phyloP scores from a whole-genome alignment of 2,797 vertebrate species.

The Mus spretus region DNA sequence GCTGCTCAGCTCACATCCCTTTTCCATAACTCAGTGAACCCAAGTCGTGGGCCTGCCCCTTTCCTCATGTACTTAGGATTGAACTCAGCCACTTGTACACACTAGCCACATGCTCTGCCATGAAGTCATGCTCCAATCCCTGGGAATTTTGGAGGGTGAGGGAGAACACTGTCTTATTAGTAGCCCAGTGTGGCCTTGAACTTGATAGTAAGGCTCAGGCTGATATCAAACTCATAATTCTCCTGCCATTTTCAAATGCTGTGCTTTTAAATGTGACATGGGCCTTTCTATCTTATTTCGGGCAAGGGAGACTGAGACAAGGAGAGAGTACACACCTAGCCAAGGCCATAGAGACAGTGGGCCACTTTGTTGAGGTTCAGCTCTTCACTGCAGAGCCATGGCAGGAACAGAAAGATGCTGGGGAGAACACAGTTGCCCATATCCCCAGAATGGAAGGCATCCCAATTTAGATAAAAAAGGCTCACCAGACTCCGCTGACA shows the following conservation, averaged over 20 bases:
- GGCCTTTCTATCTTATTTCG: background rate
- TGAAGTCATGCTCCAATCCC: background rate
- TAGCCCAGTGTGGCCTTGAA: background rate
- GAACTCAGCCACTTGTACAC: background rate
- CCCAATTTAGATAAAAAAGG: background rate
- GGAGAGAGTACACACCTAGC: background rate
- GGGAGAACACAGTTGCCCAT: background rate
- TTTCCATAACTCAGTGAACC: background rate
- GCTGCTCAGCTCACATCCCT: background rate
- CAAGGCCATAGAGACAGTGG: background rate
- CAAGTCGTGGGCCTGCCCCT: background rate
- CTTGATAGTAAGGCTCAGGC: background rate
- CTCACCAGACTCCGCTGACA: slow-evolving; percentile 97
- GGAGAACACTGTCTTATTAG: background rate
- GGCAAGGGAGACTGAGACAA: background rate
- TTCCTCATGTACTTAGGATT: background rate
- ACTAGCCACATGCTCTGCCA: no score
- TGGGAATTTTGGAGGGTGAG: background rate
- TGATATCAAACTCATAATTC: background rate
- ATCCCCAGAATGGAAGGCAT: background rate
- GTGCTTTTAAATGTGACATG: background rate
- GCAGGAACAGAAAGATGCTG: accelerated
- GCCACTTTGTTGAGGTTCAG: background rate
- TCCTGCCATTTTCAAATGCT: background rate
- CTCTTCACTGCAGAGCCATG: accelerated